Evolutionary conservation across 2,113 vertebrate genomes (phyloP), one percentile per base, ranked within the genome.

Genomic region (Drymodes brunneopygia): DNA sequence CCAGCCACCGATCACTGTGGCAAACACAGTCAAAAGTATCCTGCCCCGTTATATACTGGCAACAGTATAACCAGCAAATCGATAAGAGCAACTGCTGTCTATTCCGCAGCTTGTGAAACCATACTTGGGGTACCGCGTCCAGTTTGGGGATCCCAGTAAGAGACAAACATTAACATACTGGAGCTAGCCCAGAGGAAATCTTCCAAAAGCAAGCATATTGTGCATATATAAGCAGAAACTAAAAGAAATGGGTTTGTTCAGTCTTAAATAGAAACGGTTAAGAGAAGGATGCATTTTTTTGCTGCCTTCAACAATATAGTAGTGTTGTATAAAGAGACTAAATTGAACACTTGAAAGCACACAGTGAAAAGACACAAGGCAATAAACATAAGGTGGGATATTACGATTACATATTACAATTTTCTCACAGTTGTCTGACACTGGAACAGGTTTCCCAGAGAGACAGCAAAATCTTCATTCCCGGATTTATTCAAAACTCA

Each of bases 11-110:
- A 53, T 13, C 40, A 54, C 0, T 40, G 22, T 24, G 24, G 53
- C 57, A 81, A 72, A 83, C 23, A 50, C 5, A 31, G 12, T 12
- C 61, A 74, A 62, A 22, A 58, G 35, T 11, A 61, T 56, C 31
- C 24, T 61, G 36, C 5, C 24, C 42, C 20, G 10, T 7, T 50
- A 38, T 38, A 38, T 38, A 38, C 8, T 33, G 58, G 72, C 36
- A 86, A 56, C 27, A 62, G 23, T 35, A 54, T 25, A 71, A 91
- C 20, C 40, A 82, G 33, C 14, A 73, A 10, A 64, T 20, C 3
- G 0, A 44, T 1, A 73, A 0, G 0, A 66, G 25, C 19, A 60
- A 31, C 15, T 25, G 4, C 3, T 44, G 19, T 44, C n/a, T 61
- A 7, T 29, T 48, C 23, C 61, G 50, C 36, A 58, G 23, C 31